Evolutionary conservation across 92 coral and sea anemone genomes (phyloP).

Genomic region (Anthopleura xanthogrammica): DNA sequence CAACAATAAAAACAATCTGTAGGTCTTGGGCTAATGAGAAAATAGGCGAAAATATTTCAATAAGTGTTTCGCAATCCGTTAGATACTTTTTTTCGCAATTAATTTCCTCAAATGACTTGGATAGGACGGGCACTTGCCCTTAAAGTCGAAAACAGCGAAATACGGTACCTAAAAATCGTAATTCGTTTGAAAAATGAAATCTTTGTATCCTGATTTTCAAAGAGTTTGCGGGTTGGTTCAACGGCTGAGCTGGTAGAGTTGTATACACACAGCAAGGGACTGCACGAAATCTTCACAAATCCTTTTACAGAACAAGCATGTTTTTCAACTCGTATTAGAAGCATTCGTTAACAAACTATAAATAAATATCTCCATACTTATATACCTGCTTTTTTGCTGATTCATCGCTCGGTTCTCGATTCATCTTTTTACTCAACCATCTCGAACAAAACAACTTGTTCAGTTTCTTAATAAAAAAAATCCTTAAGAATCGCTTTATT

Average conservation of each 20-base stretch:
- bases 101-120: not conserved
- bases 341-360: not conserved
- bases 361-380: not conserved
- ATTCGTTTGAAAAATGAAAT: too few relatives aligned
- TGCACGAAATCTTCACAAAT: conserved; percentile 1
- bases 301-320: not conserved
- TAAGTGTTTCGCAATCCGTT: too few relatives aligned
- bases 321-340: not conserved
- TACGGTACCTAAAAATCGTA: too few relatives aligned
- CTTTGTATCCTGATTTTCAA: not conserved
- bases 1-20: too few relatives aligned
- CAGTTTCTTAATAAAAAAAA: not conserved
- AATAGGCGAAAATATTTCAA: not conserved
- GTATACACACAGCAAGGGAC: conserved; percentile 8
- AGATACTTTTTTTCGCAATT: not conserved
- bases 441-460: not conserved
- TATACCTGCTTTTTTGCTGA: not conserved
- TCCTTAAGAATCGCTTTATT: too few relatives aligned
- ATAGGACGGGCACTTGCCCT: too few relatives aligned
- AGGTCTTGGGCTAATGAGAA: not conserved
- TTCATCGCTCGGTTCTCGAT: not conserved
- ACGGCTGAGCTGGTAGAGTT: not conserved
- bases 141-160: too few relatives aligned
- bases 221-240: not conserved
- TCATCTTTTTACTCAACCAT: not conserved